These are phyloP conservation scores for Cassiopea xamachana DNA, from an alignment of 30 jellyfish, hydroid and myxozoan genomes.

Conservation along the genomic window DNA sequence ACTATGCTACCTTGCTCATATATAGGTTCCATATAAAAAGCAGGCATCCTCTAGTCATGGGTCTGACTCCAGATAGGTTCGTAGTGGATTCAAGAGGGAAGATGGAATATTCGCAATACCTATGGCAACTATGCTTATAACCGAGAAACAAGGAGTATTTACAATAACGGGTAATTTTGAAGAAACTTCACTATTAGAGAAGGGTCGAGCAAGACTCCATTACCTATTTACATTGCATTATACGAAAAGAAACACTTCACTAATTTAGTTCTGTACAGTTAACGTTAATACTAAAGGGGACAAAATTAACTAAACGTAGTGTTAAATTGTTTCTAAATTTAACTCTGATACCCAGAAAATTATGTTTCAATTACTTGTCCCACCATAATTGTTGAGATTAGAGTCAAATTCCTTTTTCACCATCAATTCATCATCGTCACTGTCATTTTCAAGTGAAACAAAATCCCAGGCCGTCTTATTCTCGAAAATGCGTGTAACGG, in stretches of 20 bases:
- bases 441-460: slow-evolving; percentile 74
- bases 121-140: too few species aligned
- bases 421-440: slow-evolving; percentile 82
- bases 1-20: too few species aligned
- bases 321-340: background rate
- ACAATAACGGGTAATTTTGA: too few species aligned
- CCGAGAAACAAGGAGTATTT: too few species aligned
- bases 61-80: too few species aligned
- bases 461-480: slow-evolving; percentile 95
- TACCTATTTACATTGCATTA: background rate
- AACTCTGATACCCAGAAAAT: background rate
- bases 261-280: slow-evolving; percentile 18
- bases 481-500: slow-evolving; percentile 89
- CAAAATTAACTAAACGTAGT: background rate
- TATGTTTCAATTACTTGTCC: slow-evolving; percentile 36
- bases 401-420: slow-evolving; percentile 61
- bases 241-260: background rate
- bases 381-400: slow-evolving; percentile 67
- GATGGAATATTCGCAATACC: too few species aligned
- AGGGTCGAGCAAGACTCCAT: background rate
- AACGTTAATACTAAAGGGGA: background rate
- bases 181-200: background rate
- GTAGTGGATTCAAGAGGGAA: too few species aligned
- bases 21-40: too few species aligned
- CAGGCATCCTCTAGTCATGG: too few species aligned